phyloP scores from a whole-genome alignment of 64 coral and sea anemone genomes.

The Exaiptasia diaphana region DNA sequence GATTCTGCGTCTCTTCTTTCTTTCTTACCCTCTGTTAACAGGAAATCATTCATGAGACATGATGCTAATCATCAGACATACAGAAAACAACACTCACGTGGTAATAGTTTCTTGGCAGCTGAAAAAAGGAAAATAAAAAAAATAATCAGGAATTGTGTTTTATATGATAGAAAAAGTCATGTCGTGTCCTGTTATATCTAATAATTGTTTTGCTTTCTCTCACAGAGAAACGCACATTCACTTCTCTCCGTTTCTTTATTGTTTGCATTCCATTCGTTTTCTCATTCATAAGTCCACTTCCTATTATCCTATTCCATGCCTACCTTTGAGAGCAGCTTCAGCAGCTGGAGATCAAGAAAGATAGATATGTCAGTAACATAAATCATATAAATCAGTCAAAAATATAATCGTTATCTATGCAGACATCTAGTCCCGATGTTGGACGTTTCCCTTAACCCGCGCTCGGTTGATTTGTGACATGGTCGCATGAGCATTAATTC shows the following conservation, averaged over 20 bases:
- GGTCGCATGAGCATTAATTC: too few relatives aligned
- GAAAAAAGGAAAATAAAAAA: neutral
- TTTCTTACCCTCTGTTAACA: slow-evolving; percentile 29
- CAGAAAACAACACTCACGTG: slow-evolving; percentile 66
- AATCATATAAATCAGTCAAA: too few relatives aligned
- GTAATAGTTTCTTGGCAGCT: slow-evolving; percentile 97
- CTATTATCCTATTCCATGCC: neutral
- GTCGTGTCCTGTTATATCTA: too few relatives aligned
- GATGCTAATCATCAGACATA: neutral
- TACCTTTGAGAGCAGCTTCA: slow-evolving; percentile 92
- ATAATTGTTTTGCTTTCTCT: too few relatives aligned
- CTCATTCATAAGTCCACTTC: neutral
- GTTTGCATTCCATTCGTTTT: neutral
- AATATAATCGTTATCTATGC: too few relatives aligned
- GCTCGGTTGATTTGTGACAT: too few relatives aligned
- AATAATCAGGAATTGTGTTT: neutral
- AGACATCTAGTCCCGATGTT: too few relatives aligned
- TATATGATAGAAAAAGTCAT: too few relatives aligned
- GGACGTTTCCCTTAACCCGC: too few relatives aligned
- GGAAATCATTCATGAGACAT: neutral
- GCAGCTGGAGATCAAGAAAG: slow-evolving; percentile 67
- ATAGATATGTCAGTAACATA: neutral
- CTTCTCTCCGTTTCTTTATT: neutral
- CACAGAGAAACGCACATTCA: neutral
- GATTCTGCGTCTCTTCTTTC: slow-evolving; percentile 25